A percentile compares a stretch with the other conserved stretches of the same genome.
phyloP scores from a whole-genome alignment of 2,888 invertebrate species.

The Serrognathus titanus region DNA sequence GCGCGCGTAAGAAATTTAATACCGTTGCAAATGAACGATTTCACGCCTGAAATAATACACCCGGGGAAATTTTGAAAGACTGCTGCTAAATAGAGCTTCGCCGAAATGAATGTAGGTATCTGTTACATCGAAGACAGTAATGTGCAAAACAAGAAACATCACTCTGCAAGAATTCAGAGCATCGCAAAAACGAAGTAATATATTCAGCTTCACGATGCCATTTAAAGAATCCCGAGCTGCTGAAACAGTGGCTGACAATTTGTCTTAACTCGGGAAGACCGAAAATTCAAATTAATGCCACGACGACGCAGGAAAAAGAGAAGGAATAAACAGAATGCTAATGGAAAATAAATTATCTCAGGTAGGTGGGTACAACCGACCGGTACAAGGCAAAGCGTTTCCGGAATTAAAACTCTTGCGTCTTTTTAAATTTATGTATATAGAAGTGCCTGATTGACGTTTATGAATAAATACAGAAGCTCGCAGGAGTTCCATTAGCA shows the following conservation, averaged over 20 bases:
- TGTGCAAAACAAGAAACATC: slow-evolving; percentile 2
- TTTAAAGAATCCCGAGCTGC: slow-evolving; percentile 11
- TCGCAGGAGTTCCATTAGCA: background rate
- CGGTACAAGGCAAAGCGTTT: slow-evolving; percentile 9
- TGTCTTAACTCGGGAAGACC: slow-evolving; percentile 15
- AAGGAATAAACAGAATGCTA: slow-evolving; percentile 7
- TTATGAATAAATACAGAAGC: slow-evolving; percentile 20
- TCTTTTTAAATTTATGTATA: background rate
- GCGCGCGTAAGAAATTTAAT: too few relatives aligned
- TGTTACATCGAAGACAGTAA: background rate
- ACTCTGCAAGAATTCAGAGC: background rate
- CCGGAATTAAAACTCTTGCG: slow-evolving; percentile 5
- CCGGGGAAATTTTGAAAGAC: background rate
- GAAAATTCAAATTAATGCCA: slow-evolving; percentile 17
- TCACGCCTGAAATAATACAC: too few relatives aligned
- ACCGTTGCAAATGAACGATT: too few relatives aligned
- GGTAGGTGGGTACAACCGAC: slow-evolving; percentile 10
- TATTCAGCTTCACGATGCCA: slow-evolving; percentile 13
- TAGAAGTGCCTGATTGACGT: slow-evolving; percentile 16
- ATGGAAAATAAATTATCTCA: slow-evolving; percentile 17
- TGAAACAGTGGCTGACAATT: slow-evolving; percentile 16
- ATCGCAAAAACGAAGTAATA: slow-evolving; percentile 3
- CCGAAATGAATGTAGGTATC: background rate
- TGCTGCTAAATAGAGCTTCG: background rate
- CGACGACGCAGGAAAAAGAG: slow-evolving; percentile 2